A percentile compares a stretch with the other conserved stretches of the same genome.
Evolutionary conservation across 2,888 invertebrate genomes (phyloP).

Genomic region (Catocala sponsa): DNA sequence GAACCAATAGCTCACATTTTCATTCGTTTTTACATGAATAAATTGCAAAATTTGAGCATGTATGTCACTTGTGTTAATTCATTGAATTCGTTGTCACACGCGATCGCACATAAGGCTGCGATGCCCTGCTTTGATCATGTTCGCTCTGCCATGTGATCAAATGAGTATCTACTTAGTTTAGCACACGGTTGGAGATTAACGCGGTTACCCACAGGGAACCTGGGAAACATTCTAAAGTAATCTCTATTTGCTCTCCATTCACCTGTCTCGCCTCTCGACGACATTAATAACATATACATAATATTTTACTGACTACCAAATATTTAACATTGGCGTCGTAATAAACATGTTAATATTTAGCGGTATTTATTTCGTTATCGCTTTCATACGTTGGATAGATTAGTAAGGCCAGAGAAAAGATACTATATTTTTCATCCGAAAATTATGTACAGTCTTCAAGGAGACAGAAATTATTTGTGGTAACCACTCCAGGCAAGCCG

Average conservation of each 20-base stretch:
- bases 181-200: conserved; percentile 59
- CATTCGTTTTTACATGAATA: conserved; percentile 41
- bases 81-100: conserved; percentile 76
- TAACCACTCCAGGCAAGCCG: no score
- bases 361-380: no score
- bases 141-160: conserved; percentile 80
- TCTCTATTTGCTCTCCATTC: conserved; percentile 29
- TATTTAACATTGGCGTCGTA: no score
- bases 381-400: no score
- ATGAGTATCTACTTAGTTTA: conserved; percentile 70
- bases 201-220: conserved; percentile 53
- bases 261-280: no score
- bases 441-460: no score
- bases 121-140: conserved; percentile 81
- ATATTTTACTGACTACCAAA: no score
- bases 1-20: conserved; percentile 26
- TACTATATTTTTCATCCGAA: no score
- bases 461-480: no score
- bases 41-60: conserved; percentile 64
- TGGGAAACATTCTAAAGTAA: conserved; percentile 47
- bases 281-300: no score
- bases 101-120: conserved; percentile 73
- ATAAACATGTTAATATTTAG: no score
- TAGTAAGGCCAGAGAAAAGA: no score
- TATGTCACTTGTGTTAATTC: conserved; percentile 80